These are phyloP conservation scores for Etheostoma perlongum DNA, from an alignment of 2,797 vertebrate species.

Conservation along the genomic window DNA sequence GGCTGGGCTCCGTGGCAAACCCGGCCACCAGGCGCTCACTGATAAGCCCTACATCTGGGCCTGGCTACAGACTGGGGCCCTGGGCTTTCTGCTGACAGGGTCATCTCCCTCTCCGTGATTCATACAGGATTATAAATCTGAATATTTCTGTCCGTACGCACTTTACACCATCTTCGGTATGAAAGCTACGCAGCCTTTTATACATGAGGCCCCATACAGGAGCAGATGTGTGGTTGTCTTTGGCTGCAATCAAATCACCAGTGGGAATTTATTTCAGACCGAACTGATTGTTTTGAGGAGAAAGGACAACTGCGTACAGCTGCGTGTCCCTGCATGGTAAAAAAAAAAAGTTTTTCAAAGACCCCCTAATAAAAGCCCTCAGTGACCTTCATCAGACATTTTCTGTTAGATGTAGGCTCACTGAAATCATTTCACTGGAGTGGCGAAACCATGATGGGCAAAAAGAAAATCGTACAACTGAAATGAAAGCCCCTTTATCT, in stretches of 20 bases:
- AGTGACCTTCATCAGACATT: constrained; percentile 27
- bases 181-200: no score
- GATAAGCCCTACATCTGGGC: no score
- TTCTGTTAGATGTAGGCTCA: constrained; percentile 12
- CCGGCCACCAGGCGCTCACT: no score
- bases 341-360: neutral
- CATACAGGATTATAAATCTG: no score
- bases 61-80: no score
- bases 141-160: no score
- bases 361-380: constrained; percentile 22
- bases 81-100: no score
- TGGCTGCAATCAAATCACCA: neutral
- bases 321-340: neutral
- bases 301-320: constrained; percentile 17
- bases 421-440: constrained; percentile 25
- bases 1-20: no score
- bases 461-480: neutral
- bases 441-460: constrained; percentile 14
- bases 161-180: no score
- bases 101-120: no score
- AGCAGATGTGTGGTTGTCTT: neutral
- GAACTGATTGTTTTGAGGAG: constrained; percentile 17
- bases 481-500: neutral
- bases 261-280: constrained; percentile 15
- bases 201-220: no score